Percentiles rank a stretch among this genome's conserved stretches.
These are phyloP conservation scores for Protodeltote pygarga DNA, from an alignment of 2,888 invertebrate genomes.

Conservation along the genomic window DNA sequence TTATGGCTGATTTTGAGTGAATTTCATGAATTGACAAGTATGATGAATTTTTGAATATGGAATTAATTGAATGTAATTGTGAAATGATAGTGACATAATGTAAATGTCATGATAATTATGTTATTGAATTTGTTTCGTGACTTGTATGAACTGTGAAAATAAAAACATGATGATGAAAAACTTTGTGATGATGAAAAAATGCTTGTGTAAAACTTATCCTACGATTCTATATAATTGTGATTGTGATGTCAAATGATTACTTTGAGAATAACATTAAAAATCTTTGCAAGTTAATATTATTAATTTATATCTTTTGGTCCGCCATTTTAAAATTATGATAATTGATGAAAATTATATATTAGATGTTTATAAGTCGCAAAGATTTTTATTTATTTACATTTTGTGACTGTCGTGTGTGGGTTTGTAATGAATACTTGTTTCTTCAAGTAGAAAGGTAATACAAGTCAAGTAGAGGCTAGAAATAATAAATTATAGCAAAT, in stretches of 20 bases:
- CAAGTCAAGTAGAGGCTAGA: slow-evolving; percentile 20
- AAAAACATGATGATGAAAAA: not conserved
- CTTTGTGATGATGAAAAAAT: not conserved
- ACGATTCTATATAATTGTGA: not conserved
- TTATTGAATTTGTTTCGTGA: too few relatives aligned
- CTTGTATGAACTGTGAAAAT: not conserved
- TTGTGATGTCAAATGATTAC: slow-evolving; percentile 30
- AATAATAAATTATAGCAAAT: slow-evolving; percentile 37
- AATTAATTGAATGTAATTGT: too few relatives aligned
- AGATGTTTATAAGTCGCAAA: slow-evolving; percentile 47
- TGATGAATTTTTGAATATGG: too few relatives aligned
- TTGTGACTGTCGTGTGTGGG: slow-evolving; percentile 41
- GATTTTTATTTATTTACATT: slow-evolving; percentile 52
- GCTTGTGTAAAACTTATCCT: not conserved
- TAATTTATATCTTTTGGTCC: slow-evolving; percentile 31
- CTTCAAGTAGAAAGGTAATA: slow-evolving; percentile 33
- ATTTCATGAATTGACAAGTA: too few relatives aligned
- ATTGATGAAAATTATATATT: slow-evolving; percentile 25
- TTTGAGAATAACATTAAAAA: slow-evolving; percentile 48
- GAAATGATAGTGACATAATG: too few relatives aligned
- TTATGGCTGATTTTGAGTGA: too few relatives aligned
- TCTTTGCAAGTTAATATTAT: slow-evolving; percentile 48
- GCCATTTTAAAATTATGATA: slow-evolving; percentile 12
- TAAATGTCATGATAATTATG: too few relatives aligned
- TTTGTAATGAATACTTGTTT: slow-evolving; percentile 39